Base-by-base conservation (phyloP, 2,797 vertebrate species). In the Sebastes vulpes region DNA sequence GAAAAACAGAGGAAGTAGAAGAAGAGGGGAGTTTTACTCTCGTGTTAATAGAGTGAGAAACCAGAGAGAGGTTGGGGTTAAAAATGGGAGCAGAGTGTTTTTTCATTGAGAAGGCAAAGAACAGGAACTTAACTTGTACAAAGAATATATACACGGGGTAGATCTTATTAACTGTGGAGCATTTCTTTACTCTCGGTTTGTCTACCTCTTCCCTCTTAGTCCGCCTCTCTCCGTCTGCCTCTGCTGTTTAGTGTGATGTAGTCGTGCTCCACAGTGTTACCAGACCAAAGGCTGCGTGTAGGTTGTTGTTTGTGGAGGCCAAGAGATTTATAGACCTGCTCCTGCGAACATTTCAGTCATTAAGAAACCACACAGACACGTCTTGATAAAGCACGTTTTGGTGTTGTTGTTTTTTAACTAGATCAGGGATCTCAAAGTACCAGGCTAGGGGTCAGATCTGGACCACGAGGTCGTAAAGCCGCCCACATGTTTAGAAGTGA, bases 231-330 rank as follows among this genome's bases (percentile, higher is more conserved):
- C 16, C 6, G 61, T 83, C 65, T 85, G 61, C 75, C 60, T 87
- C 76, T 61, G 72, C 76, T 78, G 82, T 83, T 82, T 52, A 75
- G 66, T 29, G 65, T 69, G 42, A 58, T 4, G 65, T 83, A 65
- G 42, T 46, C 16, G 67, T 20, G 71, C 86, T 88, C 81, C 81
- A 73, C 82, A 77, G 73, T 72, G 84, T 84, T 81, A 18, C 57
- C 84, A 90, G 86, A 95, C 93, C 94, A 95, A 95, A 96, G 90
- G 83, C 46, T 79, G 77, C 14, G 6, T 31, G 58, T 61, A 68
- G 74, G 38, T 60, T 65, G 54, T 68, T 61, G 67, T 58, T 42
- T 48, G 31, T 60, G 59, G 75, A 79, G 73, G 31, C 60, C 2
- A 25, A 80, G 25, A 63, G 54, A 75, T 61, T 58, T 29, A 35